Percentiles rank a stretch among this genome's conserved stretches.
Evolutionary conservation across 2,888 invertebrate species (phyloP).

Genomic region (Acrobasis suavella): DNA sequence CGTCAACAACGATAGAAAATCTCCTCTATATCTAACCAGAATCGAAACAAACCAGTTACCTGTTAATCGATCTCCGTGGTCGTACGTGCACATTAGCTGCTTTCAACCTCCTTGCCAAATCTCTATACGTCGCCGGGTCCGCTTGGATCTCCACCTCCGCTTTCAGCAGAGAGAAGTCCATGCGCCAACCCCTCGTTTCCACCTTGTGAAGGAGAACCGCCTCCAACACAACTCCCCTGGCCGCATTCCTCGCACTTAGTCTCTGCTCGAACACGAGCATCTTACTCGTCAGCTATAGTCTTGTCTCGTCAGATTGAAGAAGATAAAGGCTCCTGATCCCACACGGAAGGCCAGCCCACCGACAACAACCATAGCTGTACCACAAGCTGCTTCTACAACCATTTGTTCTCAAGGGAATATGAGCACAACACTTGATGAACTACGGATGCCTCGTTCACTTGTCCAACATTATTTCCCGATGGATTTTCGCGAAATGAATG

Average conservation of each 20-base stretch:
- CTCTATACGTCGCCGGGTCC: constrained; percentile 64
- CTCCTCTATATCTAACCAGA: constrained; percentile 14
- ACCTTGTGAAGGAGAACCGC: constrained; percentile 72
- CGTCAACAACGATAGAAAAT: background rate
- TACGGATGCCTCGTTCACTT: constrained; percentile 53
- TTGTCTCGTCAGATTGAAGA: constrained; percentile 76
- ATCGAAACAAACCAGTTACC: constrained; percentile 53
- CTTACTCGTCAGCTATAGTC: constrained; percentile 78
- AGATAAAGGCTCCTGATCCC: constrained; percentile 71
- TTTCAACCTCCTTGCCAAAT: constrained; percentile 62
- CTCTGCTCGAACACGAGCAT: constrained; percentile 80
- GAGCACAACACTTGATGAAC: constrained; percentile 41
- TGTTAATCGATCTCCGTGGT: constrained; percentile 53
- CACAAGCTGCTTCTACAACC: constrained; percentile 64
- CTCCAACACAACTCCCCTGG: constrained; percentile 65
- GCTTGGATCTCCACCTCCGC: constrained; percentile 76
- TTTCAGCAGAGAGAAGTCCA: constrained; percentile 69
- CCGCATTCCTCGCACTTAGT: constrained; percentile 66
- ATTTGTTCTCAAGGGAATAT: constrained; percentile 54
- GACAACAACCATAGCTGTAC: constrained; percentile 73
- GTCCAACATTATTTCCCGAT: constrained; percentile 70
- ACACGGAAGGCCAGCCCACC: constrained; percentile 60
- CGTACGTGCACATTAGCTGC: constrained; percentile 69
- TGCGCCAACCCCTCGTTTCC: constrained; percentile 71
- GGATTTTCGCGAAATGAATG: constrained; percentile 21